Evolutionary conservation across 1,140 invertebrate genomes (phyloP).

Genomic region (Euura saliciscinereae): DNA sequence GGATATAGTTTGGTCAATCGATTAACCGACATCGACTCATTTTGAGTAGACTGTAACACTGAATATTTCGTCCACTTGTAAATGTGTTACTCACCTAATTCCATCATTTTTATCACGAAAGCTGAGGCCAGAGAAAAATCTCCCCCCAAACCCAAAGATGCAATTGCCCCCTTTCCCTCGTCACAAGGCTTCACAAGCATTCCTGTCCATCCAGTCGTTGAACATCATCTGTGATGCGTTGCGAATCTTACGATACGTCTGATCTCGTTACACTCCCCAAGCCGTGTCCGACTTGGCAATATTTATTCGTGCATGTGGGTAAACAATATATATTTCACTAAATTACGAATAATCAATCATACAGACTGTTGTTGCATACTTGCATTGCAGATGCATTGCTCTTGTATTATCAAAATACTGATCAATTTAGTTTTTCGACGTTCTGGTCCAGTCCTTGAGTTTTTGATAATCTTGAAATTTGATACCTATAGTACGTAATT

Average conservation of each 20-base stretch:
- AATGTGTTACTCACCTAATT: not conserved
- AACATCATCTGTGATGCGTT: not conserved
- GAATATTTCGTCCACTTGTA: not conserved
- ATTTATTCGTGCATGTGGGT: not conserved
- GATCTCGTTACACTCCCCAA: not conserved
- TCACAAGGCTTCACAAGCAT: constrained; percentile 1
- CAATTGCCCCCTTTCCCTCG: not conserved
- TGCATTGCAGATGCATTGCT: too few relatives aligned
- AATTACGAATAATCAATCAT: too few relatives aligned
- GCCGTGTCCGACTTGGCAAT: not conserved
- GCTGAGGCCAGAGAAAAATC: not conserved
- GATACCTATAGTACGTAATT: too few relatives aligned
- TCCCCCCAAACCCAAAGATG: not conserved
- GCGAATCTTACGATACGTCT: not conserved
- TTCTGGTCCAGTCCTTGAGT: too few relatives aligned
- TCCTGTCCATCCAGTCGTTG: not conserved
- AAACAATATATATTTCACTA: not conserved
- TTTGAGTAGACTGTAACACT: not conserved
- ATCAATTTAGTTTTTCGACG: too few relatives aligned
- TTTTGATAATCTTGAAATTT: too few relatives aligned
- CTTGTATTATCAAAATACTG: too few relatives aligned
- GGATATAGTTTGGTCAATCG: too few relatives aligned
- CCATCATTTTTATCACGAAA: not conserved
- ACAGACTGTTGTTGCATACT: too few relatives aligned
- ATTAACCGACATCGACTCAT: too few relatives aligned